phyloP scores from a whole-genome alignment of 2,888 invertebrate species.

The Cephus nigrinus region DNA sequence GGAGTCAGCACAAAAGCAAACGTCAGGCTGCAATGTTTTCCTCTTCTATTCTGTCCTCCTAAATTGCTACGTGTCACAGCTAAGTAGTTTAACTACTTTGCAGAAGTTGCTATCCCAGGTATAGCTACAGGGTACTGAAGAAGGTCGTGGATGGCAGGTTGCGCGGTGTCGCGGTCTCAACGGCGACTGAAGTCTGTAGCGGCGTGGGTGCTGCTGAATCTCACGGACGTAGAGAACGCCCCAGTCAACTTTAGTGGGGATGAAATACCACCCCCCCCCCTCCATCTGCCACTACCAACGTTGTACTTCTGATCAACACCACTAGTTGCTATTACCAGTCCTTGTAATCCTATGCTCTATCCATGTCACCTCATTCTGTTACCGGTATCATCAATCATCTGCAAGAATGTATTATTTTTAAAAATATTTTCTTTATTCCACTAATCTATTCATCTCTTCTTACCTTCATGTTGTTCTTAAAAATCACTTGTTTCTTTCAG shows the following conservation, averaged over 20 bases:
- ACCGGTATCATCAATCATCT: not conserved
- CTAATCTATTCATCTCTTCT: not conserved
- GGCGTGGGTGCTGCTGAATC: slow-evolving; percentile 57
- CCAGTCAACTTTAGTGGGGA: not conserved
- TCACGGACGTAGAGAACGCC: slow-evolving; percentile 27
- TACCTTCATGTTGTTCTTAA: not conserved
- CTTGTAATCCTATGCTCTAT: not conserved
- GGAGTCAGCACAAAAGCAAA: not conserved
- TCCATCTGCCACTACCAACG: not conserved
- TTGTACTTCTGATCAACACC: not conserved
- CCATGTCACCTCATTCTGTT: not conserved
- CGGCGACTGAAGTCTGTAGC: slow-evolving; percentile 61
- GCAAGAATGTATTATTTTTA: not conserved
- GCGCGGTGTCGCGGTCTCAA: slow-evolving; percentile 62
- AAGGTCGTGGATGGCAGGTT: slow-evolving; percentile 9
- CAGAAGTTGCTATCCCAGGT: not conserved
- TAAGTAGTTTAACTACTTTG: not conserved
- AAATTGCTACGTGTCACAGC: not conserved
- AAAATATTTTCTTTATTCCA: not conserved
- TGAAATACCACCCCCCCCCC: not conserved
- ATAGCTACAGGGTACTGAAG: not conserved
- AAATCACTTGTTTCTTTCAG: not conserved
- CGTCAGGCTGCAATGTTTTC: not conserved
- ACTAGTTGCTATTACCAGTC: slow-evolving; percentile 1
- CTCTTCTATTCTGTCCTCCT: not conserved